Base-by-base conservation (phyloP, 2,797 vertebrate species). In the Myiotriccus ornatus region DNA sequence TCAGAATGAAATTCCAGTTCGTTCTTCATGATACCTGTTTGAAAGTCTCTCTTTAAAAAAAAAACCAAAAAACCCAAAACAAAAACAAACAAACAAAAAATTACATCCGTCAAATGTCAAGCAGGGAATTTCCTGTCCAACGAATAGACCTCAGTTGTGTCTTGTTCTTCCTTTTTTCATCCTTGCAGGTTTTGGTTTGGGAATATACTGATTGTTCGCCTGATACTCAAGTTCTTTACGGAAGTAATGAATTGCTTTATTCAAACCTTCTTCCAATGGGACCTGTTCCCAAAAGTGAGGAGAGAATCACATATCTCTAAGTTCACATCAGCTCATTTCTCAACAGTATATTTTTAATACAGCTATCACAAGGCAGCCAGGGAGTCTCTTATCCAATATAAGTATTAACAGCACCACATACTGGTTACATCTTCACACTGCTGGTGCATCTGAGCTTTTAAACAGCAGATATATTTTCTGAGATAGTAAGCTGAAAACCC, bases 201-300 rank as follows among this genome's bases (percentile, higher is more conserved):
- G 99, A 97, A 99, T 99, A 97, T 99, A 99, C 93, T 99, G 99
- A 94, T 99, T 99, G 96, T 99, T 99, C 22, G 99, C 99, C 97
- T 99, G 99, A 97, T 99, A 99, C 94, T 99, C 99, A 8, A 99
- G 98, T 83, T 99, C 99, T 96, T 99, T 98, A 80, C 98, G 99
- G 98, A 99, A 99, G 97, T 99, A 99, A 97, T 99, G 99, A 96
- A 99, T 99, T 16, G 99, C 99, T 98, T 99, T 99, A 97, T 99
- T 99, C 94, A 99, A 96, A 41, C 99, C 99, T 98, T 99, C 99
- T 96, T 99, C 99, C 98, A 99, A 85, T 0, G 99, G 99, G 34
- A 99, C 99, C 99, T 99, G 95, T 91, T 89, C 60, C 87, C 97
- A 92, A 93, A 92, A 96, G 69, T 8, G n/a, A 77, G 41, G 50